These are phyloP conservation scores for Euura lappo DNA, from an alignment of 1,140 invertebrate genomes.

Conservation along the genomic window DNA sequence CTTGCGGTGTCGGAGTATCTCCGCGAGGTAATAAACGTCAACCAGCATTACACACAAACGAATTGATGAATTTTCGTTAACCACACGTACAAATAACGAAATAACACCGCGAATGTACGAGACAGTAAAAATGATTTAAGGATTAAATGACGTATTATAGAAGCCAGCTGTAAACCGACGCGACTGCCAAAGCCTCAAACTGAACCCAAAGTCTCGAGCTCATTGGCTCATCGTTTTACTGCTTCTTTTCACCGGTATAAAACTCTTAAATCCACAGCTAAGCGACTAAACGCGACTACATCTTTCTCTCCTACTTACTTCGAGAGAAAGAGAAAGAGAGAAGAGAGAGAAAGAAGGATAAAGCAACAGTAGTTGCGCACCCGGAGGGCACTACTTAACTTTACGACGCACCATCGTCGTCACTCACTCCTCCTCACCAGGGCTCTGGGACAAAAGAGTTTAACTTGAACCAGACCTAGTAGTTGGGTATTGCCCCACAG, in stretches of 20 bases:
- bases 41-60: too few species aligned
- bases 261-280: conserved; percentile 33
- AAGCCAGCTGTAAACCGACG: neutral
- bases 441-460: neutral
- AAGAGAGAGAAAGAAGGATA: conserved; percentile 10
- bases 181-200: neutral
- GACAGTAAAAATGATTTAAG: too few species aligned
- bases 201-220: conserved; percentile 29
- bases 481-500: conserved; percentile 15
- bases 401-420: conserved; percentile 33
- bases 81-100: too few species aligned
- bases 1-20: too few species aligned
- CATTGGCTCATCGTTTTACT: conserved; percentile 38
- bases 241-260: conserved; percentile 29
- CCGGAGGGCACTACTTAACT: conserved; percentile 39
- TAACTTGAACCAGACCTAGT: conserved; percentile 11
- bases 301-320: conserved; percentile 11
- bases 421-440: conserved; percentile 7
- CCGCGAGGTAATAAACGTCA: too few species aligned
- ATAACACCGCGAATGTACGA: too few species aligned
- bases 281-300: conserved; percentile 29
- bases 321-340: neutral
- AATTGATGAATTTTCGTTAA: too few species aligned
- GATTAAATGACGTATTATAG: neutral
- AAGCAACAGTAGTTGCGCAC: conserved; percentile 16